phyloP scores from a whole-genome alignment of 35 echinoderm and acorn worm genomes.

The Lytechinus pictus region DNA sequence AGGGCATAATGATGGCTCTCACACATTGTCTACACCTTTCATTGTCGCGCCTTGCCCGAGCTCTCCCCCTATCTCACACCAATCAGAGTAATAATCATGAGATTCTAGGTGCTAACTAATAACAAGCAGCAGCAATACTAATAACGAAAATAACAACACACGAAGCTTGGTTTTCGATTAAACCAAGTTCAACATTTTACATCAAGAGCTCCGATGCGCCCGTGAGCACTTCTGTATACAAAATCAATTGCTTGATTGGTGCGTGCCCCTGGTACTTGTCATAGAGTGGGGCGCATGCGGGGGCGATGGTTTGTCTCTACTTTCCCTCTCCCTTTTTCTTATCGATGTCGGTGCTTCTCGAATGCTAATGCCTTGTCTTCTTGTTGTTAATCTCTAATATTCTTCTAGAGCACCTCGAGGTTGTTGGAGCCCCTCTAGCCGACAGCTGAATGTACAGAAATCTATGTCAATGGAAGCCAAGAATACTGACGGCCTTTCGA shows the following conservation, averaged over 20 bases:
- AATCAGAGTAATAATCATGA: neutral
- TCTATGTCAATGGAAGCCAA: neutral
- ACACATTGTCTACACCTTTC: neutral
- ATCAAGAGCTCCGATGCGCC: neutral
- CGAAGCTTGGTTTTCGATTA: neutral
- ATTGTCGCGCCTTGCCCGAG: neutral
- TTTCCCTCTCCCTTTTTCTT: neutral
- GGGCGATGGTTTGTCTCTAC: neutral
- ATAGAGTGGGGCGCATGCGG: neutral
- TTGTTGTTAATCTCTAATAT: constrained; percentile 2
- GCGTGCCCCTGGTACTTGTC: neutral
- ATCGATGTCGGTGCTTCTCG: neutral
- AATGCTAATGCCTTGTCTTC: neutral
- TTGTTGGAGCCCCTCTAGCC: neutral
- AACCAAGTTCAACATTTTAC: neutral
- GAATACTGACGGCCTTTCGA: neutral
- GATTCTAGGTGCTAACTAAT: neutral
- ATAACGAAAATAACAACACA: neutral
- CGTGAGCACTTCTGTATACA: constrained; percentile 8
- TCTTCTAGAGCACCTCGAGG: neutral
- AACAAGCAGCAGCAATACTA: neutral
- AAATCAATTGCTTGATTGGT: constrained; percentile 41
- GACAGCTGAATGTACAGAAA: neutral
- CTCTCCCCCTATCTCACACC: neutral
- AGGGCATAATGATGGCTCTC: neutral